These are phyloP conservation scores for Heliopora coerulea DNA, from an alignment of 92 coral and sea anemone species.

Conservation along the genomic window DNA sequence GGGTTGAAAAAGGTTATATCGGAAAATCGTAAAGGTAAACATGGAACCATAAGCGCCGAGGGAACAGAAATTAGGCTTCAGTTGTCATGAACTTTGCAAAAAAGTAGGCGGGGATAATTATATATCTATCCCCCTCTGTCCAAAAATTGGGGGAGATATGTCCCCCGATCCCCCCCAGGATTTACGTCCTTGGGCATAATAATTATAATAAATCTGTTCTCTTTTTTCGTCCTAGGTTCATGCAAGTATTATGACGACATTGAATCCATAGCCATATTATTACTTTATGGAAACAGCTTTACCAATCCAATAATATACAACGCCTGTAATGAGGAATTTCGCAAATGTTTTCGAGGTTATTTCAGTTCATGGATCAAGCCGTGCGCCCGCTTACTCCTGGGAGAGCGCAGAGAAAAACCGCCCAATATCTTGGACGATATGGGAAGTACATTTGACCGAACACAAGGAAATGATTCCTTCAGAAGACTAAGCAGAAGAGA, in stretches of 20 bases:
- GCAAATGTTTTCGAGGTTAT: slow-evolving; percentile 78
- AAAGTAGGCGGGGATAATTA: too few species aligned
- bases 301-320: slow-evolving; percentile 92
- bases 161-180: too few species aligned
- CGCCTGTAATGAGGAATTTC: slow-evolving; percentile 87
- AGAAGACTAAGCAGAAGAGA: slow-evolving; percentile 11
- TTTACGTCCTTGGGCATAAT: too few species aligned
- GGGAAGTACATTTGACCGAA: slow-evolving; percentile 1
- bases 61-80: too few species aligned
- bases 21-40: too few species aligned
- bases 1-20: too few species aligned
- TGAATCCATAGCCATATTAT: slow-evolving; percentile 48
- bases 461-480: background rate
- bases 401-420: background rate
- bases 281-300: slow-evolving; percentile 85
- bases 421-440: slow-evolving; percentile 20
- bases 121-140: too few species aligned
- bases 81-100: too few species aligned
- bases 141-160: too few species aligned
- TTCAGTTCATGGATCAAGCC: slow-evolving; percentile 74
- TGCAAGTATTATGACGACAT: background rate
- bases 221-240: too few species aligned
- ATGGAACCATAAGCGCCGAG: too few species aligned
- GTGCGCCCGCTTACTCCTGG: slow-evolving; percentile 23
- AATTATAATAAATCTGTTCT: too few species aligned